phyloP scores from a whole-genome alignment of 1,140 invertebrate genomes.

The Tachypleus tridentatus region DNA sequence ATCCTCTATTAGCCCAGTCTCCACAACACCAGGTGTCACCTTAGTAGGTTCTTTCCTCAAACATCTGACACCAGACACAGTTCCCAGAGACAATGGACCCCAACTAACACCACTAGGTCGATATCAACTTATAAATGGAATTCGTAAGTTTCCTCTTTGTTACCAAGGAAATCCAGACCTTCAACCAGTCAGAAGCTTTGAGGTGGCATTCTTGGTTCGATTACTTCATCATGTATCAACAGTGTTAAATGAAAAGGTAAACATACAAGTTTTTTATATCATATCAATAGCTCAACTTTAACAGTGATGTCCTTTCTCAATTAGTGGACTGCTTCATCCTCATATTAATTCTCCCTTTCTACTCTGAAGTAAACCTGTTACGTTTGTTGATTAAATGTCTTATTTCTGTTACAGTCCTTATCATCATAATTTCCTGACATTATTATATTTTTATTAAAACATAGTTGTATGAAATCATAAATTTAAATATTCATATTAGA shows the following conservation, averaged over 20 bases:
- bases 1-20: not conserved
- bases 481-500: no score
- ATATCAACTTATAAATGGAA: constrained; percentile 31
- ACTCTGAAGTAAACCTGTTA: no score
- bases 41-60: not conserved
- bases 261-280: constrained; percentile 6
- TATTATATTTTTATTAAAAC: no score
- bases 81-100: not conserved
- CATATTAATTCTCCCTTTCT: no score
- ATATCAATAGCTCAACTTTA: no score
- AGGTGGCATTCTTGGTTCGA: constrained; percentile 57
- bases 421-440: no score
- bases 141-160: constrained; percentile 6
- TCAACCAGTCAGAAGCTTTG: constrained; percentile 58
- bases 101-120: constrained; percentile 27
- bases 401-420: no score
- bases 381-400: no score
- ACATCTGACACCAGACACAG: not conserved
- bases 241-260: constrained; percentile 57
- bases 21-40: not conserved
- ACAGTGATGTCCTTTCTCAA: no score
- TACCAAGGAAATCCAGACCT: constrained; percentile 72
- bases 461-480: no score
- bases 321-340: no score
- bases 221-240: constrained; percentile 51